These are phyloP conservation scores for Chaetoderma sp. DNA, from an alignment of 2,888 invertebrate genomes.

Conservation along the genomic window DNA sequence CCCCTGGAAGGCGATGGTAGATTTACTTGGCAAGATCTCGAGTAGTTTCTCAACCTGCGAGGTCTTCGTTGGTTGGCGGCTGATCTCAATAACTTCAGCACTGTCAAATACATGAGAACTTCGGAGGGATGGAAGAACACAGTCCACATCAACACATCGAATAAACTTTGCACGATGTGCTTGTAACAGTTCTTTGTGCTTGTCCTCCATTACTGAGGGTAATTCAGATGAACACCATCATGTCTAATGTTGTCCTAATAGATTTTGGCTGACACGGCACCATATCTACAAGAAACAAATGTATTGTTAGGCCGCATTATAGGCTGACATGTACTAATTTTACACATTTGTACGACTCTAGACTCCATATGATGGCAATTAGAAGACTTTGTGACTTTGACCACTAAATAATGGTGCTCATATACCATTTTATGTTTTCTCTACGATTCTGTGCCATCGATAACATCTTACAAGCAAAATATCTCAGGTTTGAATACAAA, in stretches of 20 bases:
- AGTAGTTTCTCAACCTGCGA: constrained; percentile 54
- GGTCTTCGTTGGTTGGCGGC: constrained; percentile 43
- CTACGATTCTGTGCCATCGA: no score
- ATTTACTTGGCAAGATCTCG: constrained; percentile 50
- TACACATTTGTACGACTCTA: no score
- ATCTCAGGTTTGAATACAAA: no score
- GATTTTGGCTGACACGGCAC: no score
- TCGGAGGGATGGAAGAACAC: constrained; percentile 47
- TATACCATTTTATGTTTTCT: no score
- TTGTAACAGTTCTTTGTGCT: constrained; percentile 54
- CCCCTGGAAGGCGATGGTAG: constrained; percentile 48
- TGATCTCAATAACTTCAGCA: constrained; percentile 50
- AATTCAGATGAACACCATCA: neutral
- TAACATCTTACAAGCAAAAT: no score
- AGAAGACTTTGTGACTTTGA: no score
- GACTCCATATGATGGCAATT: no score
- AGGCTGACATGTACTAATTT: no score
- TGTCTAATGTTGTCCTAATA: neutral
- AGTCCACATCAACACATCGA: constrained; percentile 47
- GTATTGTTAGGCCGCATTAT: no score
- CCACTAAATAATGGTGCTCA: no score
- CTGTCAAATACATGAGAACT: constrained; percentile 44
- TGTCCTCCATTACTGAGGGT: constrained; percentile 42
- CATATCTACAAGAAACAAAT: no score
- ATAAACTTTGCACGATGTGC: constrained; percentile 50